Conservation (phyloP, 1,140 invertebrate species). For the Harlomillsia oculata region DNA sequence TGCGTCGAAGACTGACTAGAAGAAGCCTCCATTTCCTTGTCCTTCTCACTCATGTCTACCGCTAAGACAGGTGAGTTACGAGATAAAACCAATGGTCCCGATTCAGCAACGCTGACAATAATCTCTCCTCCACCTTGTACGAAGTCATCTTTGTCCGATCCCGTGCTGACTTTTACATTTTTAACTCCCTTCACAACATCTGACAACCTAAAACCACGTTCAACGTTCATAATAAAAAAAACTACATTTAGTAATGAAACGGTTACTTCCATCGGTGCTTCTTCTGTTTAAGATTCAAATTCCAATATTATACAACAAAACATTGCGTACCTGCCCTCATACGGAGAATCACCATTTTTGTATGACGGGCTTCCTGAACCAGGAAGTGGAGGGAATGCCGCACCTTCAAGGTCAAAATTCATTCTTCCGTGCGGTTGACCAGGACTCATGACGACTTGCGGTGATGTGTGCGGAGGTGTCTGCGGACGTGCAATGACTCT, state of each 20-base stretch:
- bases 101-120: conserved; percentile 28
- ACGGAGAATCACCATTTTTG: conserved; percentile 31
- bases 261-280: neutral
- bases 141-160: conserved; percentile 15
- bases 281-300: neutral
- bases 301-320: neutral
- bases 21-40: conserved; percentile 9
- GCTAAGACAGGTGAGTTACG: conserved; percentile 25
- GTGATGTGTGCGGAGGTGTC: conserved; percentile 12
- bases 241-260: too few species aligned
- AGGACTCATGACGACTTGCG: conserved; percentile 1
- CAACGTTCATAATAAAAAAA: neutral
- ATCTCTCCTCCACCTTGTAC: conserved; percentile 27
- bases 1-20: conserved; percentile 30
- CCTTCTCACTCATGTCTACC: conserved; percentile 15
- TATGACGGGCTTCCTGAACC: conserved; percentile 42
- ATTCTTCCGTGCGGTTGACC: conserved; percentile 25
- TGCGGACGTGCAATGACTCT: conserved; percentile 12
- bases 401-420: conserved; percentile 68
- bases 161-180: conserved; percentile 21
- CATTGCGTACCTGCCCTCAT: conserved; percentile 32
- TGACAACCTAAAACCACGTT: conserved; percentile 49
- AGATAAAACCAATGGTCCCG: conserved; percentile 18
- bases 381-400: conserved; percentile 71
- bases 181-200: conserved; percentile 66